phyloP scores from a whole-genome alignment of 2,113 vertebrate genomes.

The Manacus vitellinus region DNA sequence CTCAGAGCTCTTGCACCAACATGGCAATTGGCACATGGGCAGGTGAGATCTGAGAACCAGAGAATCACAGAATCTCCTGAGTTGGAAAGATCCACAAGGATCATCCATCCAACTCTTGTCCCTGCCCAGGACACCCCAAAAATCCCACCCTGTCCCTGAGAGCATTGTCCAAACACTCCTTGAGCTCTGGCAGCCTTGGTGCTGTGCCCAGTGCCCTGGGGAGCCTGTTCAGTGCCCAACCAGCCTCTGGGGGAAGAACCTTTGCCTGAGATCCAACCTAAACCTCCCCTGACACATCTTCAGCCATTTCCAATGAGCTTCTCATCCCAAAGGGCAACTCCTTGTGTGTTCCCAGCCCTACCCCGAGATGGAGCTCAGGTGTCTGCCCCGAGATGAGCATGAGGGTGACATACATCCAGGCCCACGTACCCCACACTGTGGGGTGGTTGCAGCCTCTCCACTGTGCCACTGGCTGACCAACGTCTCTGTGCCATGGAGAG shows the following conservation, averaged over 20 bases:
- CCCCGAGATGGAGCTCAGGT: rapidly evolving
- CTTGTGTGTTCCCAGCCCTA: background rate
- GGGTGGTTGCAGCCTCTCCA: background rate
- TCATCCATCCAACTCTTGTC: background rate
- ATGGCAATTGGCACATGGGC: rapidly evolving
- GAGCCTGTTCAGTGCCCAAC: background rate
- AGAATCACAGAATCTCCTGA: background rate
- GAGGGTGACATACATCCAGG: rapidly evolving
- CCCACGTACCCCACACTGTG: rapidly evolving
- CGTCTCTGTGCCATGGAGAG: rapidly evolving
- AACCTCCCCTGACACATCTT: rapidly evolving
- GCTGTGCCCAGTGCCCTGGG: background rate
- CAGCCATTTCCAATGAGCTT: background rate
- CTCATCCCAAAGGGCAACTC: background rate
- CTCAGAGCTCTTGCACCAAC: background rate
- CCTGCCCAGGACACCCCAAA: background rate
- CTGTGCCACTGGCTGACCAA: rapidly evolving
- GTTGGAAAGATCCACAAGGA: background rate
- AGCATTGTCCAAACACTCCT: rapidly evolving
- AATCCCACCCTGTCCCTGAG: background rate
- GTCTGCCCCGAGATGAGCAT: background rate
- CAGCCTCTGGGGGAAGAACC: background rate
- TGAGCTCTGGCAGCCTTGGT: background rate
- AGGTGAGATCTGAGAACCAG: background rate
- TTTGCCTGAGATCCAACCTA: rapidly evolving